phyloP scores from a whole-genome alignment of 1,140 invertebrate species.

The Hypothenemus hampei region DNA sequence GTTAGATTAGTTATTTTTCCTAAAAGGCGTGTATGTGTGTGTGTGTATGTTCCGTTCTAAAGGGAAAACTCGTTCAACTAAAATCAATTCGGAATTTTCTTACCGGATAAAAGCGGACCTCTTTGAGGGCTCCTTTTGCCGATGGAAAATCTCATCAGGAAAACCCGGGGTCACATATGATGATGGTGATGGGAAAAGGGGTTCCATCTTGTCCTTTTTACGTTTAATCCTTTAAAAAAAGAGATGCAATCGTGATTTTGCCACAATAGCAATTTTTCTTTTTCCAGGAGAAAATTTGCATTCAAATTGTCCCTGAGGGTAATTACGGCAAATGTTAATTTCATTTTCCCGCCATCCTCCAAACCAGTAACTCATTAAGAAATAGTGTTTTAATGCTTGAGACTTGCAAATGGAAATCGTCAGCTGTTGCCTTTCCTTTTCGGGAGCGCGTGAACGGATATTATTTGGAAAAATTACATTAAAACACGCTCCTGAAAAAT shows the following conservation, averaged over 20 bases:
- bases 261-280: too few species aligned
- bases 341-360: too few species aligned
- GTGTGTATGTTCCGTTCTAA: background rate
- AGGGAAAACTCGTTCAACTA: background rate
- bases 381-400: background rate
- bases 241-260: too few species aligned
- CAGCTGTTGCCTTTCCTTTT: background rate
- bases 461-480: too few species aligned
- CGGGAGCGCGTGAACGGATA: too few species aligned
- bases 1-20: too few species aligned
- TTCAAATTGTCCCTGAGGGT: conserved; percentile 4
- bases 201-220: background rate
- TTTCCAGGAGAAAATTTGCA: background rate
- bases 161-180: background rate
- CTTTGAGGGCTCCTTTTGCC: background rate
- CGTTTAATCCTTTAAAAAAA: background rate
- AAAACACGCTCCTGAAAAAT: too few species aligned
- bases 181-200: background rate
- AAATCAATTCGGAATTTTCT: conserved; percentile 8
- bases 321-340: conserved; percentile 3
- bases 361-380: background rate
- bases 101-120: background rate
- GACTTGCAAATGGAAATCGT: background rate
- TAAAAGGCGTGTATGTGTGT: too few species aligned
- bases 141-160: background rate